Conservation (phyloP, 2,113 vertebrate species). For the Pangasianodon hypophthalmus region DNA sequence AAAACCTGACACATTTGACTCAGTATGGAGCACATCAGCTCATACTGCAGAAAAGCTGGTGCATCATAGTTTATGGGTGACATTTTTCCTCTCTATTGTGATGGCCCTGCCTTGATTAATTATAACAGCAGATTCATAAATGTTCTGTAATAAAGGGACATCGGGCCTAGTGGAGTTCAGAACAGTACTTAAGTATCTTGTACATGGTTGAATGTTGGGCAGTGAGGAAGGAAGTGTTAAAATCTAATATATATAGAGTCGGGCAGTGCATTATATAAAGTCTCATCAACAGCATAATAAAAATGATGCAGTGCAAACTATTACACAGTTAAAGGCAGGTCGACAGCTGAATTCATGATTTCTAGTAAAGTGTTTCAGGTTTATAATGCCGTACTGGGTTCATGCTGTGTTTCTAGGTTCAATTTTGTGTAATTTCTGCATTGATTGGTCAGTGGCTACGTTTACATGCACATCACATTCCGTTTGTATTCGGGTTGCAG, state of each 20-base stretch:
- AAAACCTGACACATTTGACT: not conserved
- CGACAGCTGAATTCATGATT: too few relatives aligned
- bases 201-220: not conserved
- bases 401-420: not conserved
- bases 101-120: not conserved
- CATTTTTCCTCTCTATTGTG: not conserved
- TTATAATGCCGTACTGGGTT: not conserved
- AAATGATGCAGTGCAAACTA: not conserved
- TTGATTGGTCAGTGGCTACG: not conserved
- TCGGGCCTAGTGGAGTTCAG: not conserved
- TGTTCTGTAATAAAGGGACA: not conserved
- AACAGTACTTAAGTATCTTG: not conserved
- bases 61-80: not conserved
- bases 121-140: not conserved
- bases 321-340: not conserved
- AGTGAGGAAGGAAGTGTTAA: not conserved
- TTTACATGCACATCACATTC: too few relatives aligned
- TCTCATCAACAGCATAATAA: not conserved
- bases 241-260: too few relatives aligned
- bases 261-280: too few relatives aligned
- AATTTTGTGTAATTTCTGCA: not conserved
- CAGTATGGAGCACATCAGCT: not conserved
- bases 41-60: not conserved
- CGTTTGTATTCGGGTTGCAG: too few relatives aligned
- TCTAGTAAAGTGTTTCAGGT: too few relatives aligned